Evolutionary conservation across 2,888 invertebrate genomes (phyloP).

Genomic region (Mythimna albipuncta): DNA sequence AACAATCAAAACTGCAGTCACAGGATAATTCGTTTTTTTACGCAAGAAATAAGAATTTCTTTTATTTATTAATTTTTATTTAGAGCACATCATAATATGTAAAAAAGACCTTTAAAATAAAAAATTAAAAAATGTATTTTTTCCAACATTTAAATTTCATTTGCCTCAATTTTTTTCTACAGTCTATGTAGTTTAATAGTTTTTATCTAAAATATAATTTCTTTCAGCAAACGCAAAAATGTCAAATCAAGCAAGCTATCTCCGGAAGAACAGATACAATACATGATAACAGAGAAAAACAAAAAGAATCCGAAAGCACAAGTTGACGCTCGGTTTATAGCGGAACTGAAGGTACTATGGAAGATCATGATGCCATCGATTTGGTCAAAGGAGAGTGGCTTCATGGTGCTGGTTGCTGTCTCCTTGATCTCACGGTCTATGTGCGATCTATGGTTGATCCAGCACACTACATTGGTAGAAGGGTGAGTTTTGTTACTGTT

Average conservation of each 20-base stretch:
- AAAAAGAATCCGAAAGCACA: constrained; percentile 93
- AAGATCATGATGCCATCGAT: constrained; percentile 95
- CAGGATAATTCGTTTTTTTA: too few relatives aligned
- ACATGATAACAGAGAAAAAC: constrained; percentile 94
- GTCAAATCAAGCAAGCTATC: constrained; percentile 72
- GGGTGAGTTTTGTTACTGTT: constrained; percentile 89
- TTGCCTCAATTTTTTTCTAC: background rate
- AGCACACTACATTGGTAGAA: constrained; percentile 98
- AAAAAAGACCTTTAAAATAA: too few relatives aligned
- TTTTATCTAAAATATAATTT: background rate
- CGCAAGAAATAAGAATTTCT: too few relatives aligned
- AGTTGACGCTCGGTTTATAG: constrained; percentile 94
- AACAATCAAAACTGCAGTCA: background rate
- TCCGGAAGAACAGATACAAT: constrained; percentile 94
- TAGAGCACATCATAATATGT: too few relatives aligned
- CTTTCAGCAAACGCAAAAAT: constrained; percentile 72
- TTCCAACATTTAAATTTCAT: background rate
- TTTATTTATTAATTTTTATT: too few relatives aligned
- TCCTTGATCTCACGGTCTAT: constrained; percentile 97
- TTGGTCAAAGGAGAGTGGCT: constrained; percentile 94
- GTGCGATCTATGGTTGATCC: constrained; percentile 99
- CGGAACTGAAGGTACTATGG: constrained; percentile 92
- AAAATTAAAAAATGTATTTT: too few relatives aligned
- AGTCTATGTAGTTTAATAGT: background rate
- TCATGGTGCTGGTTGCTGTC: constrained; percentile 93